A percentile compares a stretch with the other conserved stretches of the same genome.
phyloP scores from a whole-genome alignment of 1,140 invertebrate genomes.

The Latrodectus geometricus region DNA sequence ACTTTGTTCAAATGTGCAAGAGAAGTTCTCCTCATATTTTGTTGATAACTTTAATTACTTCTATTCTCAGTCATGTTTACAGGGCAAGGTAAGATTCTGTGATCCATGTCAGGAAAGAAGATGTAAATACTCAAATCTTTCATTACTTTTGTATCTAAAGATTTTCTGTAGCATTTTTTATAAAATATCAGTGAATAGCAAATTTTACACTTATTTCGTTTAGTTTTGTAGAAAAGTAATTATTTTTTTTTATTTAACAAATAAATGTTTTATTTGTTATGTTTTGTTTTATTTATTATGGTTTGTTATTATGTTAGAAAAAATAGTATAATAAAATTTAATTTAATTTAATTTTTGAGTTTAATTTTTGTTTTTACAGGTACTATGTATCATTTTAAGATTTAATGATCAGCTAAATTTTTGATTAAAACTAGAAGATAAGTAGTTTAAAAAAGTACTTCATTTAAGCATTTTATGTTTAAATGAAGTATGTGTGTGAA shows the following conservation, averaged over 20 bases:
- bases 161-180: neutral
- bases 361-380: neutral
- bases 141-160: neutral
- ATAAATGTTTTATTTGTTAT: too few relatives aligned
- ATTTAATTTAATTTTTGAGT: constrained; percentile 3
- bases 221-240: too few relatives aligned
- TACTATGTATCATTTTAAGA: too few relatives aligned
- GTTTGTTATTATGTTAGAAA: too few relatives aligned
- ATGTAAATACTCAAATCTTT: neutral
- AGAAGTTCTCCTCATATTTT: constrained; percentile 57
- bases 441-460: too few relatives aligned
- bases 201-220: too few relatives aligned
- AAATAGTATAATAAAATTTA: neutral
- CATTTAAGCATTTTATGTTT: too few relatives aligned
- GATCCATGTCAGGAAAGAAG: neutral
- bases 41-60: constrained; percentile 44
- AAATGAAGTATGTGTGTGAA: too few relatives aligned
- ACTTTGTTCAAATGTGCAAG: constrained; percentile 54
- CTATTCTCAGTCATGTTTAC: constrained; percentile 44
- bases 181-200: neutral
- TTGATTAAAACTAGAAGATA: too few relatives aligned
- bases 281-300: too few relatives aligned
- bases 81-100: constrained; percentile 52
- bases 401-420: too few relatives aligned
- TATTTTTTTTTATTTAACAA: too few relatives aligned